These are phyloP conservation scores for Hymenochirus boettgeri DNA, from an alignment of 2,113 vertebrate genomes.

Conservation along the genomic window DNA sequence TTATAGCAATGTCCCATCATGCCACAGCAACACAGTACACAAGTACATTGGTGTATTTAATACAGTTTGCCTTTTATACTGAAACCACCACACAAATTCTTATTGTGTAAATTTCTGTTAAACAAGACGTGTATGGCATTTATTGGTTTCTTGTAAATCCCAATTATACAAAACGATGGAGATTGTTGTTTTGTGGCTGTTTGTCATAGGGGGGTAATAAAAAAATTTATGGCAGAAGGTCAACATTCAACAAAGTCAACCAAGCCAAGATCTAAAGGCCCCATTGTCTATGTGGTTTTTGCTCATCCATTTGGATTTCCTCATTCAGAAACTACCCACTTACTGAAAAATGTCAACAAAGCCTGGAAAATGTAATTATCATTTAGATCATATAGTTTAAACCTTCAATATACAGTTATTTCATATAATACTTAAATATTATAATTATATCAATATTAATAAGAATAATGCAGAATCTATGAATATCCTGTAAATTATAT, in stretches of 20 bases:
- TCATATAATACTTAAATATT: no score
- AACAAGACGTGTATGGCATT: neutral
- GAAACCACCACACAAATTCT: conserved; percentile 27
- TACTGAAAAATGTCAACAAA: conserved; percentile 51
- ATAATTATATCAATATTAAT: no score
- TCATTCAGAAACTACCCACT: conserved; percentile 55
- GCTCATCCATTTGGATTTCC: conserved; percentile 46
- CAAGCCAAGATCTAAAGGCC: no score
- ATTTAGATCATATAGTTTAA: no score
- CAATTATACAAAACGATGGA: neutral
- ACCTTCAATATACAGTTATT: no score
- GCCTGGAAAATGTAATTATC: neutral
- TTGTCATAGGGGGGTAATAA: no score
- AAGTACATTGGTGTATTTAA: neutral
- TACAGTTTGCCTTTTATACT: conserved; percentile 22
- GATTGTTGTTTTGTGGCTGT: conserved; percentile 29
- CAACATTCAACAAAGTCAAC: no score
- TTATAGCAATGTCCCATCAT: neutral
- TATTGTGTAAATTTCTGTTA: neutral
- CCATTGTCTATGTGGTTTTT: conserved; percentile 62
- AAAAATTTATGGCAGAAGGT: no score
- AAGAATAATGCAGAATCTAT: no score
- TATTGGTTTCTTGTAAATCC: neutral
- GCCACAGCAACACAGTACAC: neutral
- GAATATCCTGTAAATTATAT: no score